Conservation (phyloP, 2,888 invertebrate genomes). For the Chromoteleia sp. region DNA sequence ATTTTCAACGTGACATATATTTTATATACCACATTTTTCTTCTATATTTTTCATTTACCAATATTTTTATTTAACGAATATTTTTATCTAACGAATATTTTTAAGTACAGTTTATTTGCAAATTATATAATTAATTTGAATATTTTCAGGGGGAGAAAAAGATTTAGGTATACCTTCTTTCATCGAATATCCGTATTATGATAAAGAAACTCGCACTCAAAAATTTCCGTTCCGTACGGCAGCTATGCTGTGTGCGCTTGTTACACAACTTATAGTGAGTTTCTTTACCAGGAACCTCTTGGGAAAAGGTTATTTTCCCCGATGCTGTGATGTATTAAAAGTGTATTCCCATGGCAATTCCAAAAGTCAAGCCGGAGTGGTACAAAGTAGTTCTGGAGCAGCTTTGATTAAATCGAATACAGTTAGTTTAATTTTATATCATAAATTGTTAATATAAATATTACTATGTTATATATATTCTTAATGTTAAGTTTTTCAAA, state of each 20-base stretch:
- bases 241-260: conserved; percentile 87
- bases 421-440: conserved; percentile 72
- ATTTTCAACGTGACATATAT: conserved; percentile 3
- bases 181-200: conserved; percentile 86
- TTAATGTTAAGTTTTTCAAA: no score
- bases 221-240: conserved; percentile 89
- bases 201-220: conserved; percentile 85
- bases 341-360: conserved; percentile 80
- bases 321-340: conserved; percentile 81
- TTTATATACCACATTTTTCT: no score
- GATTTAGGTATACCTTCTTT: conserved; percentile 86
- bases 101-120: no score
- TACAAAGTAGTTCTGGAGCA: conserved; percentile 82
- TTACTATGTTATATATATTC: no score
- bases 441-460: not conserved
- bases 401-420: conserved; percentile 82
- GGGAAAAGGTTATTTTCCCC: conserved; percentile 81
- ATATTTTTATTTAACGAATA: no score
- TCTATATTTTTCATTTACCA: no score
- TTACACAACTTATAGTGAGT: conserved; percentile 86
- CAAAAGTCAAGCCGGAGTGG: conserved; percentile 80
- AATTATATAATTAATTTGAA: conserved; percentile 1
- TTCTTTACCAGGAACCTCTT: conserved; percentile 82
- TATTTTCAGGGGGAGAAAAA: conserved; percentile 86
- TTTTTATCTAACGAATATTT: no score